Evolutionary conservation across 2,888 invertebrate species (phyloP).

Genomic region (Hemithea aestivaria): DNA sequence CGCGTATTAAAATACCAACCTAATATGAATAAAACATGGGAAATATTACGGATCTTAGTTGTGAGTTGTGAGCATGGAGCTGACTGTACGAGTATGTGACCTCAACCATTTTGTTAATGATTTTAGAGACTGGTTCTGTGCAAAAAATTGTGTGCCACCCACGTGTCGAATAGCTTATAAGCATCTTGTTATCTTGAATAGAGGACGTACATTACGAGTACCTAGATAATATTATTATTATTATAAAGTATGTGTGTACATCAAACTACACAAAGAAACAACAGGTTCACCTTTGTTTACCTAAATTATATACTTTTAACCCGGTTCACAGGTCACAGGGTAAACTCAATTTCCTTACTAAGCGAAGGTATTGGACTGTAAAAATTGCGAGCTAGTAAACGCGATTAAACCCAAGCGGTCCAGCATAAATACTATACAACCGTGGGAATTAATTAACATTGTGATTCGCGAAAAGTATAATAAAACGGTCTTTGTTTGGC

Average conservation of each 20-base stretch:
- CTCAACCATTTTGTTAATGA: conserved; percentile 35
- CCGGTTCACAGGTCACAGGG: too few relatives aligned
- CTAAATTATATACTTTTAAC: too few relatives aligned
- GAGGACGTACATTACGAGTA: neutral
- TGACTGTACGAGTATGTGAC: conserved; percentile 36
- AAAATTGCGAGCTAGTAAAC: conserved; percentile 21
- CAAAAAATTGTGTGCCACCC: conserved; percentile 21
- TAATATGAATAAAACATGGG: neutral
- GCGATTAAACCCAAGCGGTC: conserved; percentile 14
- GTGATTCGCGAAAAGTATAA: conserved; percentile 12
- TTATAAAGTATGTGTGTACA: too few relatives aligned
- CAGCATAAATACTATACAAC: conserved; percentile 23
- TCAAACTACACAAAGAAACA: too few relatives aligned
- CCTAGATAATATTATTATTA: too few relatives aligned
- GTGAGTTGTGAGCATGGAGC: conserved; percentile 19
- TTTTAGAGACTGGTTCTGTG: conserved; percentile 34
- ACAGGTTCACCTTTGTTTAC: too few relatives aligned
- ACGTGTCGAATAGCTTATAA: conserved; percentile 14
- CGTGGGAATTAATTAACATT: conserved; percentile 21
- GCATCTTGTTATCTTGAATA: conserved; percentile 1
- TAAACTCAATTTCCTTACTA: too few relatives aligned
- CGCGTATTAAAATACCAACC: neutral
- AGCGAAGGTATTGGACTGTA: conserved; percentile 16
- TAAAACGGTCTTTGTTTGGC: conserved; percentile 7
- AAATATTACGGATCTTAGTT: too few relatives aligned